phyloP scores from a whole-genome alignment of 2,797 vertebrate genomes.

The Characodon lateralis region DNA sequence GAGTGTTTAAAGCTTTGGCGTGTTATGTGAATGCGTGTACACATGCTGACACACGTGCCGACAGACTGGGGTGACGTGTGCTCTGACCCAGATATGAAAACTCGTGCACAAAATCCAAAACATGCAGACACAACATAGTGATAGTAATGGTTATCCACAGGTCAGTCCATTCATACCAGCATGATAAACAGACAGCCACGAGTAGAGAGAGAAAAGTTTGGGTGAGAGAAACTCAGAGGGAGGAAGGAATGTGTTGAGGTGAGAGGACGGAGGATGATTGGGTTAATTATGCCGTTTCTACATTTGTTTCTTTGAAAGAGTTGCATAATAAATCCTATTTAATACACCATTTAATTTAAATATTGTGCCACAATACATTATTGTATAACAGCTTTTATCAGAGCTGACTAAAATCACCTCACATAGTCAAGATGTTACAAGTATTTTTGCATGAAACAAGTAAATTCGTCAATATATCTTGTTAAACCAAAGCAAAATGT shows the following conservation, averaged over 20 bases:
- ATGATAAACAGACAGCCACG: conserved; percentile 40
- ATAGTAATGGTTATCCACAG: conserved; percentile 41
- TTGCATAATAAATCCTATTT: neutral
- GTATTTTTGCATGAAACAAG: neutral
- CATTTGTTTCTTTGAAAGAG: conserved; percentile 21
- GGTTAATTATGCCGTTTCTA: conserved; percentile 22
- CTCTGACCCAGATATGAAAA: conserved; percentile 41
- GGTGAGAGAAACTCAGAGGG: neutral
- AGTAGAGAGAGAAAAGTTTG: conserved; percentile 27
- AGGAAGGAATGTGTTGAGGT: neutral
- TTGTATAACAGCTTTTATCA: too few species aligned
- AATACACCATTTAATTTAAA: neutral
- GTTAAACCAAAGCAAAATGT: too few species aligned
- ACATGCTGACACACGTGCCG: conserved; percentile 28
- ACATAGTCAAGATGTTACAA: neutral
- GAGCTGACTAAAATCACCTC: neutral
- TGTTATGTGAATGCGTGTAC: conserved; percentile 37
- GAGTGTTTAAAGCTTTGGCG: conserved; percentile 52
- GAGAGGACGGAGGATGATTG: neutral
- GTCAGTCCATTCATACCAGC: conserved; percentile 55
- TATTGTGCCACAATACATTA: too few species aligned
- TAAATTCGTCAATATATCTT: neutral
- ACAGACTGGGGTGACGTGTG: neutral
- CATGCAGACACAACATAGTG: conserved; percentile 23
- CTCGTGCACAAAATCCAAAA: neutral